Base-by-base conservation (phyloP, 2,888 invertebrate genomes). In the Eucera pruinosa region DNA sequence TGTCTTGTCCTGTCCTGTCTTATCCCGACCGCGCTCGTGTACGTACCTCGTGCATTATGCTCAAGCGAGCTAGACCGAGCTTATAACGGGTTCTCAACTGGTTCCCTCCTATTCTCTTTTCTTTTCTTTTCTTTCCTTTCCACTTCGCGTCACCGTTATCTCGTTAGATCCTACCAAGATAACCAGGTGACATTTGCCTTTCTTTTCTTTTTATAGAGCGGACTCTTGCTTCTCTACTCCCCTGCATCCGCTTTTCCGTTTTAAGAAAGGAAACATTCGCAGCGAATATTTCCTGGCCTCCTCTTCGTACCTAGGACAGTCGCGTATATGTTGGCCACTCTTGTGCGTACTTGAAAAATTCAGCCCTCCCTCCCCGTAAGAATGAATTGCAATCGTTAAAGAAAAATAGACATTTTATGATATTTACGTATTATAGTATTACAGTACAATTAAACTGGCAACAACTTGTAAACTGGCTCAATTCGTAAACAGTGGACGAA, bases 61-160 rank as follows among this genome's bases (percentile, higher is more conserved):
- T 84, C 86, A 83, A n/a, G 85, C 84, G 83, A 88, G 85, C 86
- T 82, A 86, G 85, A 80, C 83, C 86, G 68, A 75, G 82, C 82
- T 78, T 79, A 75, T 75, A 72, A 82, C 82, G 66, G 83, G 74
- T 78, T 85, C 88, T 89, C 88, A 88, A 83, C 72, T 52, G 60
- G 70, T 69, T 52, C 50, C 54, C 45, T 54, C 43, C 55, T 47
- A 18, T 48, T 30, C 60, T 58, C 45, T 52, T 48, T 43, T 18
- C 45, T 27, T 23, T 30, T 18, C 39, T 18, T 43, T 48, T 43
- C 23, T 50, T 27, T 23, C 39, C 23, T 45, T 18, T 43, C 39
- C 9, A 57, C 39, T 11, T 15, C 11, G 2, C 39, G 39, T 67
- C 54, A 57, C 57, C 57, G 66, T 67, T 78, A 77, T 77, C 62